Base-by-base conservation (phyloP, 1,140 invertebrate genomes). In the Leptopilina boulardi region DNA sequence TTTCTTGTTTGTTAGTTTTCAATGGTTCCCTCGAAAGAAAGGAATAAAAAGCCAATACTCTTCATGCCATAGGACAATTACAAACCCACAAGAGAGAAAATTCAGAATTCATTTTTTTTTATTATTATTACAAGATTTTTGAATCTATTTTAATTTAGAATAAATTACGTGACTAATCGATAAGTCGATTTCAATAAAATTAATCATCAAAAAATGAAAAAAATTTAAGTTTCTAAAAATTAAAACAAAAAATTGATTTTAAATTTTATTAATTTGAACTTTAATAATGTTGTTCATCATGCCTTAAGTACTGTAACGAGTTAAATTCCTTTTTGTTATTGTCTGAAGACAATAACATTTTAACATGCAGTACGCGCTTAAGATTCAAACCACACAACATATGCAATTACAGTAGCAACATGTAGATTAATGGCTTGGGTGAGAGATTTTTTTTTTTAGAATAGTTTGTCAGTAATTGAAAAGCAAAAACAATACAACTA, bases 301-400 rank as follows among this genome's bases (percentile, higher is more conserved):
- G 83, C 84, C 81, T 78, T 74, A 77, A 59, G 79, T 81, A 81
- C 75, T 80, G 80, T 73, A 81, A 85, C 80, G 82, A 79, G 83
- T 30, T 44, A 80, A 80, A 75, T 77, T 81, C 82, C 76, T 41
- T 79, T 73, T 82, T 77, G 80, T 80, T 74, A 79, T 78, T 78
- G 81, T 76, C 74, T 73, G 77, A 78, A 51, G 30, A 56, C 23
- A 56, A 74, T 56, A 54, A 19, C 13, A 15, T n/a, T 38, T 66
- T 66, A 34, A 77, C 87, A 88, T 88, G 87, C 87, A 80, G 72
- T 78, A 82, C 83, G 83, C 83, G 59, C 23, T 26, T 66, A 87
- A 85, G 79, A 87, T 87, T 83, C 83, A 85, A 81, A 80, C 78
- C 70, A 82, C 80, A 82, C 79, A 86, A 84, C 77, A 83, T 74